Evolutionary conservation across 2,797 vertebrate genomes (phyloP).

Genomic region (Molossus alvarezi): DNA sequence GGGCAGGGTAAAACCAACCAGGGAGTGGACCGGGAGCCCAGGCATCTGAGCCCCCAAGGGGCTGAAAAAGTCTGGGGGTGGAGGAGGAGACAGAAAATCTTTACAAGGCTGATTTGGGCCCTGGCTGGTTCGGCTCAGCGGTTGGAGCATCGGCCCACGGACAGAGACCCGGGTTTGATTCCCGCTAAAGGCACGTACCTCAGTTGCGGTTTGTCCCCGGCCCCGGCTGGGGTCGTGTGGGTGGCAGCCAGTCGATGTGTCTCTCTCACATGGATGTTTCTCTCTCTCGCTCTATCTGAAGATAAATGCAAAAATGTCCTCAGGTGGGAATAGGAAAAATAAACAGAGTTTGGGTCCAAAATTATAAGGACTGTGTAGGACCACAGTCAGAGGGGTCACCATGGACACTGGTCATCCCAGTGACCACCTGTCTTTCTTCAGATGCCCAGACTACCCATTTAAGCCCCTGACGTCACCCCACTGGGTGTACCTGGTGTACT

Average conservation of each 20-base stretch:
- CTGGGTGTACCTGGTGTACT: neutral
- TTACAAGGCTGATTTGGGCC: slow-evolving; percentile 24
- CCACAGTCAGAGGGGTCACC: neutral
- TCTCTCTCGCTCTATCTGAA: too few relatives aligned
- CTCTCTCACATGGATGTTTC: too few relatives aligned
- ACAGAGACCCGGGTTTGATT: too few relatives aligned
- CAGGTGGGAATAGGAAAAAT: too few relatives aligned
- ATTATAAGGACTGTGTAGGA: neutral
- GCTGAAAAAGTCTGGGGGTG: neutral
- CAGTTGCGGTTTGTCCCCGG: too few relatives aligned
- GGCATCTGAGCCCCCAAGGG: neutral
- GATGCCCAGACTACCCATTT: neutral
- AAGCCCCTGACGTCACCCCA: neutral
- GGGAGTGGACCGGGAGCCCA: neutral
- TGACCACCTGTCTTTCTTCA: neutral
- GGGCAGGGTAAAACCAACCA: neutral
- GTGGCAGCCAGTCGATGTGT: too few relatives aligned
- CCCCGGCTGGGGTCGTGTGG: too few relatives aligned
- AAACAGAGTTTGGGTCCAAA: slow-evolving; percentile 13
- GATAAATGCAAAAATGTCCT: too few relatives aligned
- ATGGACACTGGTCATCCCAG: neutral
- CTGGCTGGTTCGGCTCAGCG: neutral
- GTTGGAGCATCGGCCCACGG: too few relatives aligned
- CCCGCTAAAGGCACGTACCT: too few relatives aligned
- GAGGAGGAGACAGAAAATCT: neutral